Evolutionary conservation across 2,888 invertebrate species (phyloP).

Genomic region (Cheilosia urbana): DNA sequence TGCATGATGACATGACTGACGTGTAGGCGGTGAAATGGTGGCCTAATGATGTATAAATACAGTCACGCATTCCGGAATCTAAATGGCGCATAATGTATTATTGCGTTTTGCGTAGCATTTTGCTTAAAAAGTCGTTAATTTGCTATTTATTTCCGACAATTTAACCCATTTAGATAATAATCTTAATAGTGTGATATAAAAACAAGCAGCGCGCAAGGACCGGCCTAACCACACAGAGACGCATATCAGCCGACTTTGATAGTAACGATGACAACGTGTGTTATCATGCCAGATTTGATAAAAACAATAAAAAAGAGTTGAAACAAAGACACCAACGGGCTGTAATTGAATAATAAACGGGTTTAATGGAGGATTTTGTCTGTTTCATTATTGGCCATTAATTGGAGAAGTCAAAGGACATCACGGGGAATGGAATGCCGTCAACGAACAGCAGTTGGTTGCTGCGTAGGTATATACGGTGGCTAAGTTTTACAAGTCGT

Average conservation of each 20-base stretch:
- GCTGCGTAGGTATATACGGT: background rate
- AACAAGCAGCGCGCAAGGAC: background rate
- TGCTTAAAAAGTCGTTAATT: slow-evolving; percentile 45
- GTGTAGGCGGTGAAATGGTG: background rate
- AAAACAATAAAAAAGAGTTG: background rate
- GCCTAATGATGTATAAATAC: background rate
- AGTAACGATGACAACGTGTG: slow-evolving; percentile 23
- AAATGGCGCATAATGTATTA: background rate
- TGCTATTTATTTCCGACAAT: slow-evolving; percentile 36
- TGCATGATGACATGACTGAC: background rate
- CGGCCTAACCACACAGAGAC: too few relatives aligned
- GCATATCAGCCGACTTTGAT: background rate
- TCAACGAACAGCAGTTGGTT: slow-evolving; percentile 8
- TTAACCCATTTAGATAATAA: slow-evolving; percentile 50
- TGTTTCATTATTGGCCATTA: slow-evolving; percentile 35
- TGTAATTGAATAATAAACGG: slow-evolving; percentile 51
- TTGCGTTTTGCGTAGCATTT: background rate
- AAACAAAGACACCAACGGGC: slow-evolving; percentile 18
- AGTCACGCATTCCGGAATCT: background rate
- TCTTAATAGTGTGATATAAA: slow-evolving; percentile 38
- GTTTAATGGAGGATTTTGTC: slow-evolving; percentile 26
- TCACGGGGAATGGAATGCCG: background rate
- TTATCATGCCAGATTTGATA: slow-evolving; percentile 31
- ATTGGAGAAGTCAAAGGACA: slow-evolving; percentile 38
- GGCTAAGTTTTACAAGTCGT: slow-evolving; percentile 15